These are phyloP conservation scores for Myathropa florea DNA, from an alignment of 2,888 invertebrate species.

Conservation along the genomic window DNA sequence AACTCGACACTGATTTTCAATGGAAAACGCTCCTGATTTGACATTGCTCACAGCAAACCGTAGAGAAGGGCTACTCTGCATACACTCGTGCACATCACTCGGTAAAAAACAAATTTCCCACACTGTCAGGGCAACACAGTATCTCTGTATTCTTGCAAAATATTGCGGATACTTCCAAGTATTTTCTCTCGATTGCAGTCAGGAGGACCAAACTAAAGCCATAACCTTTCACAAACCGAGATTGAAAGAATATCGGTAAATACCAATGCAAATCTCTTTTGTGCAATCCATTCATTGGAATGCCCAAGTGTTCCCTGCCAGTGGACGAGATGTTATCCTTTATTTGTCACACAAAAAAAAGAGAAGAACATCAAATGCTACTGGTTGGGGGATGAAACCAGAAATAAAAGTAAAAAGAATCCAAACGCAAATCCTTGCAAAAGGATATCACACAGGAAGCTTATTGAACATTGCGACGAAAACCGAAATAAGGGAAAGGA, in stretches of 20 bases:
- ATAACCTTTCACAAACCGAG: slow-evolving; percentile 26
- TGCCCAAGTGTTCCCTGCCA: slow-evolving; percentile 36
- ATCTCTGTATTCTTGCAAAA: slow-evolving; percentile 49
- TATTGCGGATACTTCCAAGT: slow-evolving; percentile 57
- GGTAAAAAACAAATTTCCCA: slow-evolving; percentile 19
- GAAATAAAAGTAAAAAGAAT: background rate
- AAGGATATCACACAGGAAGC: slow-evolving; percentile 66
- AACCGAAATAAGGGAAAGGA: slow-evolving; percentile 7
- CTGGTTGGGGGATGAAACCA: slow-evolving; percentile 21
- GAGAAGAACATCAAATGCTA: slow-evolving; percentile 49
- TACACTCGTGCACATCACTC: background rate
- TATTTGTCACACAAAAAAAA: slow-evolving; percentile 49
- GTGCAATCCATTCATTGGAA: slow-evolving; percentile 41
- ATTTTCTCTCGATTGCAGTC: slow-evolving; percentile 20
- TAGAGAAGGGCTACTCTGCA: background rate
- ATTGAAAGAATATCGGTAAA: slow-evolving; percentile 58
- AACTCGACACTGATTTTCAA: slow-evolving; percentile 41
- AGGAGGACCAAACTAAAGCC: background rate
- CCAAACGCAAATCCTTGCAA: slow-evolving; percentile 35
- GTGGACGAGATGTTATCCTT: slow-evolving; percentile 53
- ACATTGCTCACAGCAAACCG: slow-evolving; percentile 1
- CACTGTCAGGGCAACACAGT: slow-evolving; percentile 27
- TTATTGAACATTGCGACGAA: slow-evolving; percentile 64
- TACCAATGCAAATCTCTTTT: slow-evolving; percentile 57
- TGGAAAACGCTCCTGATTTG: slow-evolving; percentile 57